Base-by-base conservation (phyloP, 2,113 vertebrate genomes). In the Tautogolabrus adspersus region DNA sequence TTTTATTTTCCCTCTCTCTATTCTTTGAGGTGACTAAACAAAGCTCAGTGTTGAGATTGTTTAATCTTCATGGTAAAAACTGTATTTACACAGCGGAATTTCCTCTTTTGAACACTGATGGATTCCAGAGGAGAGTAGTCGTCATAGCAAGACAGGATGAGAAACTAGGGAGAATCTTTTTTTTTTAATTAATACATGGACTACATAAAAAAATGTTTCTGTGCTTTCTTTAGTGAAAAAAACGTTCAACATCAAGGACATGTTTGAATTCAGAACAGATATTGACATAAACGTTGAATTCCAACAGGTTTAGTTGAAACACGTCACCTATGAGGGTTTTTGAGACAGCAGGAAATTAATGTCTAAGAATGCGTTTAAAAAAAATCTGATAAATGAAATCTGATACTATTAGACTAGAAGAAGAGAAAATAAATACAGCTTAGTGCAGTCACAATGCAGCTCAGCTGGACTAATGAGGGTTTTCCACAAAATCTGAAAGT, bases 71-170 rank as follows among this genome's bases (percentile, higher is more conserved):
- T n/a, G 19, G 26, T 40, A 40, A 8, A 58, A 19, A n/a, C 54
- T 57, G 19, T 38, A 47, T 6, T 57, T 15, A 18, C 37, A 37
- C 22, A 37, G 23, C 51, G 22, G 30, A 22, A 12, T 73, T 63
- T 56, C 38, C 23, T 57, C 44, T 51, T 58, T 51, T 18, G 4
- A 34, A 34, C 30, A 34, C 30, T 37, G 30, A 59, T 59, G 40
- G 49, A 56, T 77, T 63, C 58, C 23, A 47, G 19, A 23, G n/a
- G 49, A 38, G 10, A 47, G 16, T 46, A 63, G n/a, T 26, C 47
- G 10, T 60, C 3, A 52, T 30, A 46, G 47, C 37, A 54, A 52
- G 13, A 38, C 15, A 8, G 6, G 15, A 23, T 49, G 51, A 40
- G n/a, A 49, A 38, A 23, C 11, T 15, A 37, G 19, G 47, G 10